Evolutionary conservation across 1,140 invertebrate genomes (phyloP).

Genomic region (Euborellia annulipes): DNA sequence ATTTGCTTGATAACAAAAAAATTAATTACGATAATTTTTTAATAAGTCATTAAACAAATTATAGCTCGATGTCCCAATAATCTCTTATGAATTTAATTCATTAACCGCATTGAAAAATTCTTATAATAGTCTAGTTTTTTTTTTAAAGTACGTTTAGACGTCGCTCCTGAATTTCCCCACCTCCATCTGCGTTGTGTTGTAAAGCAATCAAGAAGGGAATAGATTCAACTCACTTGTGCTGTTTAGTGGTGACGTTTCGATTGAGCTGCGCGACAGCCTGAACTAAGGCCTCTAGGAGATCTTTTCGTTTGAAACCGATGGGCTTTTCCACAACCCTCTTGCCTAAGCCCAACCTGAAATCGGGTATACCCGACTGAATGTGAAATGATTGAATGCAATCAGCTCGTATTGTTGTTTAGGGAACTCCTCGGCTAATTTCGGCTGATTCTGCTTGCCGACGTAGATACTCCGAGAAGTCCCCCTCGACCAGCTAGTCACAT

Average conservation of each 20-base stretch:
- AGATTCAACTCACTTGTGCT: too few species aligned
- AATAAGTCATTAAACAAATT: too few species aligned
- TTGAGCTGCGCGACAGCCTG: constrained; percentile 52
- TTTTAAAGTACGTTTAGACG: too few species aligned
- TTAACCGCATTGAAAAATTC: too few species aligned
- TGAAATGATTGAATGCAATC: constrained; percentile 66
- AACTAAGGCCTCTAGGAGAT: constrained; percentile 47
- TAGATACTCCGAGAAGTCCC: constrained; percentile 38
- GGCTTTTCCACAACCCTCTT: constrained; percentile 70
- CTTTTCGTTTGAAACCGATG: constrained; percentile 58
- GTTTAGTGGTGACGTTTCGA: constrained; percentile 30
- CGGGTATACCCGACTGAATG: constrained; percentile 54
- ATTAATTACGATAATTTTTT: too few species aligned
- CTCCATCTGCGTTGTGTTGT: too few species aligned
- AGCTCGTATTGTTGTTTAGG: constrained; percentile 60
- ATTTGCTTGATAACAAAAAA: too few species aligned
- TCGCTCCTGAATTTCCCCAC: too few species aligned
- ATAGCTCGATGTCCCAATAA: too few species aligned
- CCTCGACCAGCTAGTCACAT: neutral
- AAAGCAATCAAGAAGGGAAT: too few species aligned
- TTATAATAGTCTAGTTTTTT: too few species aligned
- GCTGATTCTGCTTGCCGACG: constrained; percentile 42
- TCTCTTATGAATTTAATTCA: too few species aligned
- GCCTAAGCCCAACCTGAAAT: constrained; percentile 58
- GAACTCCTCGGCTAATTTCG: constrained; percentile 48